Percentiles rank a stretch among this genome's conserved stretches.
phyloP scores from a whole-genome alignment of 2,113 vertebrate genomes.

The Brachyhypopomus occidentalis region DNA sequence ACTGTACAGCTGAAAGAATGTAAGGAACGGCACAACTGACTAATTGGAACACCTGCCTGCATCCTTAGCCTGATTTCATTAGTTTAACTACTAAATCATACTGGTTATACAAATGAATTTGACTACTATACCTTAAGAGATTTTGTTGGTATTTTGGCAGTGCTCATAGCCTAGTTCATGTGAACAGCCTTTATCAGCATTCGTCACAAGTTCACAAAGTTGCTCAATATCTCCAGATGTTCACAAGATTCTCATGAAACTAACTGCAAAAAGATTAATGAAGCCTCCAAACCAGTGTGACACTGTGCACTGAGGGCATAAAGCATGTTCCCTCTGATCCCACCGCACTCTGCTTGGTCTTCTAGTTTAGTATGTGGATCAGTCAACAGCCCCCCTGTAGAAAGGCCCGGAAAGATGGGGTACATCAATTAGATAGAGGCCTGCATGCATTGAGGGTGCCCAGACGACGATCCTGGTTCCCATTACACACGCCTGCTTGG shows the following conservation, averaged over 20 bases:
- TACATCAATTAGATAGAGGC: neutral
- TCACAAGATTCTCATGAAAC: conserved; percentile 3
- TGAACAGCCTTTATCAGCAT: conserved; percentile 18
- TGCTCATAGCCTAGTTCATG: neutral
- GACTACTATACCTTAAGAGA: neutral
- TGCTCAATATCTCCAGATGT: conserved; percentile 40
- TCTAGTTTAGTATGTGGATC: conserved; percentile 3
- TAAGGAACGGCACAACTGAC: too few relatives aligned
- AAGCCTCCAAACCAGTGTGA: conserved; percentile 9
- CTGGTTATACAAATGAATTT: neutral
- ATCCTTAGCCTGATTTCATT: conserved; percentile 1
- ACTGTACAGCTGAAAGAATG: neutral
- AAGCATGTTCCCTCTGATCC: conserved; percentile 12
- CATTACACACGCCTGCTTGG: conserved; percentile 43
- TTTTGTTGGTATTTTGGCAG: neutral
- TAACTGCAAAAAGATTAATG: conserved; percentile 24
- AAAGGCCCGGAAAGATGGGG: conserved; percentile 28
- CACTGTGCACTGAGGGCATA: conserved; percentile 12
- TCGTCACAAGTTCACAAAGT: conserved; percentile 13
- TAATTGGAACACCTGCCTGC: neutral
- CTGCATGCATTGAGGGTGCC: neutral
- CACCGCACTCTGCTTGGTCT: neutral
- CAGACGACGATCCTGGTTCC: conserved; percentile 43
- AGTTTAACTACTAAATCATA: neutral
- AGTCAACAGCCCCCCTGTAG: conserved; percentile 7